Base-by-base conservation (phyloP, 2,888 invertebrate genomes). In the Trichopoda pennipes region DNA sequence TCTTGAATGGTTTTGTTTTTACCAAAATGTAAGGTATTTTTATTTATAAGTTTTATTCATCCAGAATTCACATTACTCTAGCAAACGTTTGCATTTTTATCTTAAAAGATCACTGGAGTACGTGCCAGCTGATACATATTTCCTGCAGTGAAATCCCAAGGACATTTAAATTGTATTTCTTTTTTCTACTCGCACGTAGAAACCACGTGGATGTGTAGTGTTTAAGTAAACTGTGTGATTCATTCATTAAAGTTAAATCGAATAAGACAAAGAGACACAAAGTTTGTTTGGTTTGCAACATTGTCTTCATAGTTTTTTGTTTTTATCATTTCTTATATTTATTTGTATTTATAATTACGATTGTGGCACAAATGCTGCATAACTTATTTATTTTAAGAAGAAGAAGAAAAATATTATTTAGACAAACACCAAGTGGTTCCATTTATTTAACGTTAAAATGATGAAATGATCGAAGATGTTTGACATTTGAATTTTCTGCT, bases 151-250 rank as follows among this genome's bases (percentile, higher is more conserved):
- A 17, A 49, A 3, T 14, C 21, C 23, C 10, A 51, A 51, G 60
- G 60, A 60, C 35, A 23, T 23, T 60, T 16, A 9, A 17, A 7
- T 21, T 19, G 16, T 19, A 42, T 60, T 8, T 32, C 32, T 51
- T 61, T 28, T 51, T 61, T 9, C 12, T 28, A 3, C 16, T 63
- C 44, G 19, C 53, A 63, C 42, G 73, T 55, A 21, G 3, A 44
- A n/a, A 32, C 32, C 61, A 73, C 53, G 73, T 63, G 63, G 63
- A n/a, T 42, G 28, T 44, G 4, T 19, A 38, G 6, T 17, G 6
- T 70, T 28, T 16, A 2, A 51, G n/a, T 10, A 14, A 8, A 51
- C 51, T 23, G 21, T 60, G 17, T 70, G 70, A 70, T 38, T 70
- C 60, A 60, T 51, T 58, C 49, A 49, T 32, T 16, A 63, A 63